phyloP scores from a whole-genome alignment of 2,888 invertebrate species.

The Philaethria dido region DNA sequence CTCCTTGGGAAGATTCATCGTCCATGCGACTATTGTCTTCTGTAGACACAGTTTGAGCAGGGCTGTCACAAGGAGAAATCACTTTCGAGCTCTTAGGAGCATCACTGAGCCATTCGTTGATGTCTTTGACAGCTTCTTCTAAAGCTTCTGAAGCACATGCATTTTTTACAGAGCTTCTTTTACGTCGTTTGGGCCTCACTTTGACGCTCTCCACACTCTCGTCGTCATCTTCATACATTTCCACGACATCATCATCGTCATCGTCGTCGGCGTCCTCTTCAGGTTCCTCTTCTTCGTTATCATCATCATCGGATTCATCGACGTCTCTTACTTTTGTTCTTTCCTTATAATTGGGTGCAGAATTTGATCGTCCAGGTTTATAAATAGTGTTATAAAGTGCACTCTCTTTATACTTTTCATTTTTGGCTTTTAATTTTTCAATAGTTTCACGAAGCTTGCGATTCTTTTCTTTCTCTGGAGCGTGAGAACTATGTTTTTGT shows the following conservation, averaged over 20 bases:
- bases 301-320: conserved; percentile 35
- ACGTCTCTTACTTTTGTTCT: conserved; percentile 17
- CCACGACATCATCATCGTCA: conserved; percentile 40
- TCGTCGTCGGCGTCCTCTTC: conserved; percentile 43
- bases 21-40: conserved; percentile 81
- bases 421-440: conserved; percentile 86
- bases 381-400: conserved; percentile 61
- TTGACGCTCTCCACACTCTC: conserved; percentile 45
- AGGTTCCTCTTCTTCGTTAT: conserved; percentile 7
- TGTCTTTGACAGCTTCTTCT: conserved; percentile 91
- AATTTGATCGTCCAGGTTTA: conserved; percentile 48
- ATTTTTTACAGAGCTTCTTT: conserved; percentile 78
- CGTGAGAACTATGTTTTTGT: conserved; percentile 63
- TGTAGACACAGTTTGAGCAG: conserved; percentile 86
- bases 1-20: conserved; percentile 69
- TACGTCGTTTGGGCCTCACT: conserved; percentile 68
- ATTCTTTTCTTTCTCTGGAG: conserved; percentile 78
- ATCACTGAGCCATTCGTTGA: conserved; percentile 94
- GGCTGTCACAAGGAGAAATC: conserved; percentile 91
- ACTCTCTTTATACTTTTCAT: conserved; percentile 77
- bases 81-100: conserved; percentile 90
- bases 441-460: conserved; percentile 83
- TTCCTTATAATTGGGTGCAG: conserved; percentile 25
- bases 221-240: conserved; percentile 38
- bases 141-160: conserved; percentile 83